Evolutionary conservation across 2,113 vertebrate species (phyloP), one percentile per base, ranked within the genome.

Genomic region (Alces alces): DNA sequence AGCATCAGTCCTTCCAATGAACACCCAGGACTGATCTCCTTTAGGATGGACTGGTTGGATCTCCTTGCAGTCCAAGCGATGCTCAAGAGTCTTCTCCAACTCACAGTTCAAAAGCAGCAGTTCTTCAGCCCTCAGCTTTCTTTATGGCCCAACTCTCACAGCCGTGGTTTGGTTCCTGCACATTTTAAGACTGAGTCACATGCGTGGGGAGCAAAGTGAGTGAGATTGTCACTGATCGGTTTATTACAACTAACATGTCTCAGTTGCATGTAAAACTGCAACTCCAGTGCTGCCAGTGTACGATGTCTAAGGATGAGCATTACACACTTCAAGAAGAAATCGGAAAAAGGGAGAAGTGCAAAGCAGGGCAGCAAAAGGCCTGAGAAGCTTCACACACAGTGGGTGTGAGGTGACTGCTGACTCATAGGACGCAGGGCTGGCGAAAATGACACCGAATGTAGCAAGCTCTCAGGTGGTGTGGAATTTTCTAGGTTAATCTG

Each of bases 401-500:
- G 0, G 30, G 47, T 3, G 45, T 14, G 2, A 2, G 52, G 9
- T 0, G 33, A 70, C 5, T 2, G 5, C 2, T 27, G 43, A 27
- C 52, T 92, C 84, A 52, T 0, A 25, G 55, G 80, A 16, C 3
- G 19, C 61, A 39, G 19, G 27, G 2, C 10, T 11, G 66, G n/a
- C 27, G 3, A 33, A 64, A 73, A 12, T 8, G n/a, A 27, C 60
- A 16, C 1, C 6, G 55, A 70, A 30, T 14, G 16, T 0, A 80
- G 78, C 16, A 43, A 70, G 23, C 39, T 3, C 64, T 57, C 95
- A 45, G 58, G 43, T 16, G 86, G 27, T 50, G 19, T 80, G 80
- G 89, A 83, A 95, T 97, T 95, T 94, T 97, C 86, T 96, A 66
- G 92, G 61, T 92, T 97, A 85, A 97, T 94, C 90, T 96, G 79